These are phyloP conservation scores for Calliopsis andreniformis DNA, from an alignment of 1,140 invertebrate genomes.

Conservation along the genomic window DNA sequence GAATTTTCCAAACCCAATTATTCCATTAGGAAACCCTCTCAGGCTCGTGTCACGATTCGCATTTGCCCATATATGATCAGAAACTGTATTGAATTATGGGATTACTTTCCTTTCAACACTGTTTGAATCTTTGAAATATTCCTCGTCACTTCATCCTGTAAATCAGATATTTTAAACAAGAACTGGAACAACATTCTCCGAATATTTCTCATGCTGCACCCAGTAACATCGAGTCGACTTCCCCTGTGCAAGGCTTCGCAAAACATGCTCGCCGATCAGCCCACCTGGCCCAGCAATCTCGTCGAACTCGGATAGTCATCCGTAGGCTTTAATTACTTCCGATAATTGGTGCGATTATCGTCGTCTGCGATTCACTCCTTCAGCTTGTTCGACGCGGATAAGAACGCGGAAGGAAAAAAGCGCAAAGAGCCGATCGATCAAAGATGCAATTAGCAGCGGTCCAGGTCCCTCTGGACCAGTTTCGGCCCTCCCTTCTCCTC, in stretches of 20 bases:
- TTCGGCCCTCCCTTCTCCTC: neutral
- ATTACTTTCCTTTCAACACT: too few species aligned
- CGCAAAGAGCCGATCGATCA: constrained; percentile 45
- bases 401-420: constrained; percentile 37
- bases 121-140: too few species aligned
- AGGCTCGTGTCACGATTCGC: too few species aligned
- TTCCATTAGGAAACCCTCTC: too few species aligned
- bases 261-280: neutral
- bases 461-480: constrained; percentile 15
- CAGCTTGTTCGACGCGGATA: neutral
- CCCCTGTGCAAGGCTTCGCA: too few species aligned
- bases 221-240: too few species aligned
- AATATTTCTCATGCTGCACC: too few species aligned
- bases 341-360: constrained; percentile 54
- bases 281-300: constrained; percentile 5
- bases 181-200: too few species aligned
- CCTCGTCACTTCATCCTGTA: too few species aligned
- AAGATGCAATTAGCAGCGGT: constrained; percentile 44
- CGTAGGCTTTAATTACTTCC: constrained; percentile 30
- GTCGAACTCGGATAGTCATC: constrained; percentile 17
- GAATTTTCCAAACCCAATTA: neutral
- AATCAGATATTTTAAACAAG: too few species aligned
- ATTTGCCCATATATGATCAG: too few species aligned
- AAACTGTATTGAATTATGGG: too few species aligned
- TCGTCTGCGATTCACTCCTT: neutral